phyloP scores from a whole-genome alignment of 2,888 invertebrate genomes.

The Tuta absoluta region DNA sequence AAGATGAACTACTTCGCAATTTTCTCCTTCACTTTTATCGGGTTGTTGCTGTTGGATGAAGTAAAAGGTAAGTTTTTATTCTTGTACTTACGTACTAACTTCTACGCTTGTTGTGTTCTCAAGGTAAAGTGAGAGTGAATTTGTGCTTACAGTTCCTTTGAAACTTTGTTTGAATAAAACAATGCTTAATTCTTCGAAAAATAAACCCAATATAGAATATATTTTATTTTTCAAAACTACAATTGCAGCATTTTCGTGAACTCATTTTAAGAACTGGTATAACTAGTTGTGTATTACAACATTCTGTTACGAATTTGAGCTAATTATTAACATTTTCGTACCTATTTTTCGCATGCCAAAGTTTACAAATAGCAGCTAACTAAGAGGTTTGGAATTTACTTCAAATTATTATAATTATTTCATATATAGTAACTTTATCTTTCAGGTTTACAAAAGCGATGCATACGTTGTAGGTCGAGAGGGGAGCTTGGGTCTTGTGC shows the following conservation, averaged over 20 bases:
- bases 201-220: not conserved
- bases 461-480: slow-evolving; percentile 91
- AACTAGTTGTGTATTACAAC: slow-evolving; percentile 1
- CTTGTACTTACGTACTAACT: slow-evolving; percentile 30
- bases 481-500: slow-evolving; percentile 94
- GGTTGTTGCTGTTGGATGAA: slow-evolving; percentile 50
- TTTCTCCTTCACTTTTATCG: slow-evolving; percentile 45
- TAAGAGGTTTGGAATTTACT: too few relatives aligned
- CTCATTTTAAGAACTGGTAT: slow-evolving; percentile 9
- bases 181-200: not conserved
- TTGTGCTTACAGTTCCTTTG: slow-evolving; percentile 8
- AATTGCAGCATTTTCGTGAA: not conserved
- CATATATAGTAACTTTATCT: slow-evolving; percentile 31
- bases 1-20: slow-evolving; percentile 55
- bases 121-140: slow-evolving; percentile 77
- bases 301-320: not conserved
- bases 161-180: not conserved
- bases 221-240: not conserved
- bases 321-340: not conserved
- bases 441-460: slow-evolving; percentile 86
- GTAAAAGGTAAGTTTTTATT: slow-evolving; percentile 65
- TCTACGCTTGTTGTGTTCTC: slow-evolving; percentile 50
- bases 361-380: not conserved
- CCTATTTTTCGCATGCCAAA: not conserved
- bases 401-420: too few relatives aligned